Evolutionary conservation across 2,113 vertebrate species (phyloP).

Genomic region (Riparia riparia): DNA sequence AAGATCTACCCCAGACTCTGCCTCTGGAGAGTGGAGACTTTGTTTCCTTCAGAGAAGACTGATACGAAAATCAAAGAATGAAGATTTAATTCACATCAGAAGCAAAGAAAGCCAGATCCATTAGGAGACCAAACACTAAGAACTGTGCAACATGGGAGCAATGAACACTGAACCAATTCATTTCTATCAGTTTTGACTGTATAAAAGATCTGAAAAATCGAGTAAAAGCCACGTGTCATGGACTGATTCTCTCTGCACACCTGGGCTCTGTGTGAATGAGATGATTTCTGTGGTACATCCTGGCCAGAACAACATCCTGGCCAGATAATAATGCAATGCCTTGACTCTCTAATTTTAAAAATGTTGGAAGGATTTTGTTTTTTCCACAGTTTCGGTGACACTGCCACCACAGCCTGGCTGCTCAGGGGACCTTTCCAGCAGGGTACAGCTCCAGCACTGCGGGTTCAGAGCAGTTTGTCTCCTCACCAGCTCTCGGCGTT

Average conservation of each 20-base stretch:
- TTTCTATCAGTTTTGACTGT: neutral
- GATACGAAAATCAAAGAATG: neutral
- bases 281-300: neutral
- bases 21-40: neutral
- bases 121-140: neutral
- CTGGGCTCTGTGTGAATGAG: fast-evolving
- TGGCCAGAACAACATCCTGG: neutral
- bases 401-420: neutral
- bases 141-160: neutral
- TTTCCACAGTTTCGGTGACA: neutral
- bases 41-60: no score
- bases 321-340: neutral
- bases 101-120: neutral
- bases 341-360: neutral
- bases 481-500: fast-evolving
- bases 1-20: neutral
- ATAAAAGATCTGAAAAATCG: neutral
- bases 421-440: neutral
- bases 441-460: neutral
- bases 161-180: fast-evolving
- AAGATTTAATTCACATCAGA: neutral
- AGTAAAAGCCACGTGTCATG: neutral
- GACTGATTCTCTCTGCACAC: neutral
- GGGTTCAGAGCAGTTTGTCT: neutral
- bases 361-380: neutral